These are phyloP conservation scores for Pantherophis alleghaniensis DNA, from an alignment of 2,797 vertebrate genomes.

Conservation along the genomic window DNA sequence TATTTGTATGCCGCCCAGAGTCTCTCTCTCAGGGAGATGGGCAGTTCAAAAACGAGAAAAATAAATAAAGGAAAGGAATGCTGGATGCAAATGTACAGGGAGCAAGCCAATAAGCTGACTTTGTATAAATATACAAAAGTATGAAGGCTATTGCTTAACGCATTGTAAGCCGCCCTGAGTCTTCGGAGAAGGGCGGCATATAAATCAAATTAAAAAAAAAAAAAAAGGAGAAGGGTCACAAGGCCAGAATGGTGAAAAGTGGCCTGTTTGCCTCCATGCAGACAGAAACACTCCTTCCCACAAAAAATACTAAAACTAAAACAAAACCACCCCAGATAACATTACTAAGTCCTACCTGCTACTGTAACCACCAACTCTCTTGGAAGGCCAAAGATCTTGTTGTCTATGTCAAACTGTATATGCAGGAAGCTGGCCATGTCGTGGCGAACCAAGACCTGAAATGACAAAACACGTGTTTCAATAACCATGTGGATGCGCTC, in stretches of 20 bases:
- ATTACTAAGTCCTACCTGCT: slow-evolving; percentile 75
- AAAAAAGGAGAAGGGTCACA: not conserved
- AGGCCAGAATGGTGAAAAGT: not conserved
- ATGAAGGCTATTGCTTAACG: no score
- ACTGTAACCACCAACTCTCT: slow-evolving; percentile 93
- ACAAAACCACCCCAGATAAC: not conserved
- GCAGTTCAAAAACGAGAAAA: not conserved
- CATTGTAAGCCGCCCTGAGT: no score
- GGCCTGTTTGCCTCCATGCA: not conserved
- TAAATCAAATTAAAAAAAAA: no score
- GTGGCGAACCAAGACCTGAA: slow-evolving; percentile 84
- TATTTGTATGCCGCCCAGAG: not conserved
- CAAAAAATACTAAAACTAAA: no score
- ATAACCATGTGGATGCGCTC: not conserved
- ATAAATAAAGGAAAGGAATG: not conserved
- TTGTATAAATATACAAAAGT: no score
- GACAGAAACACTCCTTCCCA: not conserved
- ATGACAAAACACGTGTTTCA: slow-evolving; percentile 5
- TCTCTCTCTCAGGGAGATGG: not conserved
- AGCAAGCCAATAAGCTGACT: not conserved
- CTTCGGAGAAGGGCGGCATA: no score
- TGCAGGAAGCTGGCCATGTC: slow-evolving; percentile 83
- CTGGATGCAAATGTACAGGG: slow-evolving; percentile 3
- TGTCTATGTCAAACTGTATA: slow-evolving; percentile 91
- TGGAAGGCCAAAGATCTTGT: slow-evolving; percentile 91